Evolutionary conservation across 92 coral and sea anemone species (phyloP).

Genomic region (Blastomussa wellsi): DNA sequence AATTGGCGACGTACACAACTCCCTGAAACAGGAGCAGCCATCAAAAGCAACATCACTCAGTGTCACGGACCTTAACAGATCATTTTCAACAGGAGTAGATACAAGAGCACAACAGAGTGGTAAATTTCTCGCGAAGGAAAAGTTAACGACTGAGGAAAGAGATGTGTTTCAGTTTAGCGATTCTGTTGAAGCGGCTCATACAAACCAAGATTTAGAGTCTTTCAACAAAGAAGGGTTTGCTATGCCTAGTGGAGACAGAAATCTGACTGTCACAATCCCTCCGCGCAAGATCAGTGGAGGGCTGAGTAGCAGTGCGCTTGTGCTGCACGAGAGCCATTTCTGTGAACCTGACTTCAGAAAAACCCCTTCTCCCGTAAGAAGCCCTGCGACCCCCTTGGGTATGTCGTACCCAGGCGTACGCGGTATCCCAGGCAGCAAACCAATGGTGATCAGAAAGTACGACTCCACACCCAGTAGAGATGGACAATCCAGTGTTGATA

Average conservation of each 20-base stretch:
- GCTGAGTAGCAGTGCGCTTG: constrained; percentile 45
- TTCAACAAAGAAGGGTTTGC: background rate
- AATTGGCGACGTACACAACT: background rate
- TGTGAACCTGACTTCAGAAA: constrained; percentile 26
- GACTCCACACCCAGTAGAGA: constrained; percentile 48
- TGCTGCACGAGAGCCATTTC: constrained; percentile 50
- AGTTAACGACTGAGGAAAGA: background rate
- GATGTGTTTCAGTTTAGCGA: background rate
- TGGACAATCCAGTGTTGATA: constrained; percentile 75
- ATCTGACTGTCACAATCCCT: constrained; percentile 22
- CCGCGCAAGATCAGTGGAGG: constrained; percentile 11
- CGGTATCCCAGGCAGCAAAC: constrained; percentile 57
- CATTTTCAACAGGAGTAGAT: background rate
- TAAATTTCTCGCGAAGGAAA: background rate
- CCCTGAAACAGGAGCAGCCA: background rate
- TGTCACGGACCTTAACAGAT: background rate
- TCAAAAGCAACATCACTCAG: background rate
- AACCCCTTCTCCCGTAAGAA: constrained; percentile 44
- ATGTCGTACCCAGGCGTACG: constrained; percentile 64
- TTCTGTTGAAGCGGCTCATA: background rate
- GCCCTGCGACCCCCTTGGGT: constrained; percentile 58
- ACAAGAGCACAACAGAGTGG: background rate
- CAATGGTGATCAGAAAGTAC: constrained; percentile 44
- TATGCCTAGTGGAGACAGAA: constrained; percentile 6
- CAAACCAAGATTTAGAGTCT: background rate